Base-by-base conservation (phyloP, 1,140 invertebrate species). In the Plectrocnemia conspersa region DNA sequence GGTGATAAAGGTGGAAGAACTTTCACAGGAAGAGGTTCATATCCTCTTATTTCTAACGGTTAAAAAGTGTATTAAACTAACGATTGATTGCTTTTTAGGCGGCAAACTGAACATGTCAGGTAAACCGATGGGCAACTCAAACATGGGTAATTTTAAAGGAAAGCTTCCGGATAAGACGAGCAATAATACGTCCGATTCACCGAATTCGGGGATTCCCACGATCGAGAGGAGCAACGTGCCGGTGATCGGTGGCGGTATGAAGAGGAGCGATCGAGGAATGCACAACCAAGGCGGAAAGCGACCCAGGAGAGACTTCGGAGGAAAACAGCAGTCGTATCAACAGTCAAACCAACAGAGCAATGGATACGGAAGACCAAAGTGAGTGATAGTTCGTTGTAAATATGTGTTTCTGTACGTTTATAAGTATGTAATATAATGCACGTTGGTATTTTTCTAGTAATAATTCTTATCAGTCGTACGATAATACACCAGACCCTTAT, bases 401-500 rank as follows among this genome's bases (percentile, higher is more conserved):
- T 24, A 50, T 22, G 21, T 23, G 11, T 42, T 25, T 18, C 11
- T 19, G 9, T 42, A 22, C 5, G 3, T 33, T 35, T 22, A 22
- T 22, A 18, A 13, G 18, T 48, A 2, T 9, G 16, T 23, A 2
- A 7, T 33, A 35, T 48, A 9, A 48, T 24, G 33, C 15, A 19
- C 25, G 15, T 36, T 49, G 2, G 15, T 52, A 10, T 40, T 23
- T 38, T 40, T 36, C 15, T 18, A 59, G 53, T 41, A 52, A 59
- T 44, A 44, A 23, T 23, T 25, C 13, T 23, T 59, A 59, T 27
- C 58, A 59, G 21, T 25, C 18, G 9, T 59, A 59, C 41, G 58
- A 59, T 11, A 52, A 41, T 22, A 36, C 58, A 10, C 58, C 58
- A 0, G 25, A 47, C 6, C 22, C 48, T 5, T 35, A 23, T 9